These are phyloP conservation scores for Sitta carolinensis DNA, from an alignment of 2,797 vertebrate genomes.

Conservation along the genomic window DNA sequence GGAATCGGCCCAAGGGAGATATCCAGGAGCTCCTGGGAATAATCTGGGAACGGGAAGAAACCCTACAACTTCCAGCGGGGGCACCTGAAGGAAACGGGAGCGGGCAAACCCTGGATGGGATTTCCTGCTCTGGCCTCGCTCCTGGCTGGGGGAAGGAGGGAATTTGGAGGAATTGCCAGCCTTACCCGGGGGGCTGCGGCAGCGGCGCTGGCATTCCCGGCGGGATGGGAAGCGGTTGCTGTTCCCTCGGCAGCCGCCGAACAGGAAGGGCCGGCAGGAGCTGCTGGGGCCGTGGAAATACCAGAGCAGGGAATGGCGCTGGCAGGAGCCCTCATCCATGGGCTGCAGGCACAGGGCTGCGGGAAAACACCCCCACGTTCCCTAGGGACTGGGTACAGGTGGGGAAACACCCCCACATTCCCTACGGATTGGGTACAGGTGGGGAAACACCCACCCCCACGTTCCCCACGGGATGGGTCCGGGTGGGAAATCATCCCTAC, in stretches of 20 bases:
- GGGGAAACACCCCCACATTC: no score
- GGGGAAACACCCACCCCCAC: no score
- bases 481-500: no score
- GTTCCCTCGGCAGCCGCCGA: conserved; percentile 86
- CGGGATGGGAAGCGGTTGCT: conserved; percentile 81
- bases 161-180: background rate
- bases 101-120: accelerated
- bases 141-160: background rate
- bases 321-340: conserved; percentile 85
- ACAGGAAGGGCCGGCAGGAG: conserved; percentile 86
- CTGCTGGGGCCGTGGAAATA: conserved; percentile 79
- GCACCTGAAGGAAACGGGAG: accelerated
- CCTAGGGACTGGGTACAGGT: no score
- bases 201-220: conserved; percentile 75
- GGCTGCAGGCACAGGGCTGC: conserved; percentile 79
- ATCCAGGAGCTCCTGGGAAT: background rate
- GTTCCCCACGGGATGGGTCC: no score
- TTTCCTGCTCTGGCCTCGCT: background rate
- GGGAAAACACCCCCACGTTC: background rate
- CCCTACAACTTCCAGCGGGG: background rate
- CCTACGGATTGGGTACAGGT: no score
- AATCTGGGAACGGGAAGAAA: background rate
- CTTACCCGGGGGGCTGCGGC: conserved; percentile 66
- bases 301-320: conserved; percentile 82
- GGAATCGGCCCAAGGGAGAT: background rate